These are phyloP conservation scores for Amblyteles armatorius DNA, from an alignment of 2,888 invertebrate species.

Conservation along the genomic window DNA sequence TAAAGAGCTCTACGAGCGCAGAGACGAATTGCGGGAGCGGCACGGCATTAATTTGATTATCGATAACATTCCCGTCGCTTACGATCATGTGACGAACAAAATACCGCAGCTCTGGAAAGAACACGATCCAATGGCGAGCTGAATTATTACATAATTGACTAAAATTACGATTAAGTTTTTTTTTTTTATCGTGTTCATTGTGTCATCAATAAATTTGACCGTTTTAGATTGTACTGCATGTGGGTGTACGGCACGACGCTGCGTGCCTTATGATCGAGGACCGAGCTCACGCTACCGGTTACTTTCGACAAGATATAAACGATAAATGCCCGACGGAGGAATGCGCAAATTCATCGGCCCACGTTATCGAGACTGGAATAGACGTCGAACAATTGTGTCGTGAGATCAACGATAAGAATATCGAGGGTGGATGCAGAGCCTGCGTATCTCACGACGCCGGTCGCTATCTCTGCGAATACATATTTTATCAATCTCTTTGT, in stretches of 20 bases:
- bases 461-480: constrained; percentile 93
- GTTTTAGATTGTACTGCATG: constrained; percentile 91
- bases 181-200: background rate
- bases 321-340: constrained; percentile 84
- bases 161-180: background rate
- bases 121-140: constrained; percentile 89
- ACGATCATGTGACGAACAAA: constrained; percentile 88
- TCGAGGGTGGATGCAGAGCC: constrained; percentile 82
- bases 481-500: constrained; percentile 91
- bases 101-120: constrained; percentile 90
- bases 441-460: constrained; percentile 88
- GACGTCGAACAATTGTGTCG: constrained; percentile 86
- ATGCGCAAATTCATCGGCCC: constrained; percentile 79
- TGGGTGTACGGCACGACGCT: constrained; percentile 90
- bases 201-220: background rate
- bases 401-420: constrained; percentile 85
- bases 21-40: constrained; percentile 85
- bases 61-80: constrained; percentile 90
- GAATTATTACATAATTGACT: background rate
- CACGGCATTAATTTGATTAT: constrained; percentile 86
- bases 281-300: constrained; percentile 88
- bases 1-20: constrained; percentile 86
- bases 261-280: constrained; percentile 89
- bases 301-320: constrained; percentile 85
- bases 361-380: constrained; percentile 86